Evolutionary conservation across 2,113 vertebrate genomes (phyloP).

Genomic region (Pseudopodoces humilis): DNA sequence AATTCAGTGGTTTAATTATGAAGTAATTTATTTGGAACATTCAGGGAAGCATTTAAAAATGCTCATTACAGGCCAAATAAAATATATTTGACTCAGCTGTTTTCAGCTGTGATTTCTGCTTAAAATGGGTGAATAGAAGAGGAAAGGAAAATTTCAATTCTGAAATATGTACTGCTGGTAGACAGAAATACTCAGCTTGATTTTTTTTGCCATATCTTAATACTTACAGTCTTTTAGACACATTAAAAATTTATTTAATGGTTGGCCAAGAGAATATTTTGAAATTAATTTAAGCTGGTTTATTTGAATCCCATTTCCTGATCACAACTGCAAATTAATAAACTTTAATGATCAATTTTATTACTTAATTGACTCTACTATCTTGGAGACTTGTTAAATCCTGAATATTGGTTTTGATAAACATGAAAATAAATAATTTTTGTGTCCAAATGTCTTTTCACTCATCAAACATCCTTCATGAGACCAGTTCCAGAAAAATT

Average conservation of each 20-base stretch:
- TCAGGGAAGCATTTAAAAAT: not conserved
- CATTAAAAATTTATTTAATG: not conserved
- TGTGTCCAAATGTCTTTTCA: not conserved
- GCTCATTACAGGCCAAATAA: not conserved
- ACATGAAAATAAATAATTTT: not conserved
- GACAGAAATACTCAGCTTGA: not conserved
- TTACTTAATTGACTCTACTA: not conserved
- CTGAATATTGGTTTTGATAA: not conserved
- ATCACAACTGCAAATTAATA: not conserved
- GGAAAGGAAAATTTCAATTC: not conserved
- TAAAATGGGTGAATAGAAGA: not conserved
- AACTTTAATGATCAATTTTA: not conserved
- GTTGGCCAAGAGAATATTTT: not conserved
- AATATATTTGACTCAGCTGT: not conserved
- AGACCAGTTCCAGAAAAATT: not conserved
- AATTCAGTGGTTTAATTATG: not conserved
- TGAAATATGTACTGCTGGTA: not conserved
- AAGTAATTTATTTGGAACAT: not conserved
- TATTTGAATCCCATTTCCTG: not conserved
- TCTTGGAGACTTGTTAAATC: not conserved
- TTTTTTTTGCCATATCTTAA: not conserved
- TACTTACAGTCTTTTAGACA: not conserved
- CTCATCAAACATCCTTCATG: not conserved
- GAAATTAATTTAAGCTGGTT: not conserved
- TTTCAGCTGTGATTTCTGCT: not conserved